Evolutionary conservation across 1,140 invertebrate species (phyloP).

Genomic region (Drosophila tristis): DNA sequence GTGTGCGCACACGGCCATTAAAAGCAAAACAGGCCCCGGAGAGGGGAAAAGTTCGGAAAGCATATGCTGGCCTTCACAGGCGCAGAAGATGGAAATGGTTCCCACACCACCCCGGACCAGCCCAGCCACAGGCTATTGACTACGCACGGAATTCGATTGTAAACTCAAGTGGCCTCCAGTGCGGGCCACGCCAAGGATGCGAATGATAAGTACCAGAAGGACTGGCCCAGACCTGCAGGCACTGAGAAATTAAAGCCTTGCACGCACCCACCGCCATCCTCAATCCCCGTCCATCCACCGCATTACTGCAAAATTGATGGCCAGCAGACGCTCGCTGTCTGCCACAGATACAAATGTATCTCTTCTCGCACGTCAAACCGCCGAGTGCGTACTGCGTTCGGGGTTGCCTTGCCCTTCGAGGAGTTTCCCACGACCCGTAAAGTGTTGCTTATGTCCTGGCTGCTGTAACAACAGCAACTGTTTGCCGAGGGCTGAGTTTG

Average conservation of each 20-base stretch:
- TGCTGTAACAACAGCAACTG: slow-evolving; percentile 57
- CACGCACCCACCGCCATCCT: slow-evolving; percentile 50
- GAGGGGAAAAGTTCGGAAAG: slow-evolving; percentile 28
- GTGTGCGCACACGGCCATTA: slow-evolving; percentile 66
- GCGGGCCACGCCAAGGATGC: slow-evolving; percentile 24
- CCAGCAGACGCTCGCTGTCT: slow-evolving; percentile 76
- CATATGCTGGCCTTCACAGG: slow-evolving; percentile 76
- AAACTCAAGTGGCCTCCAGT: slow-evolving; percentile 62
- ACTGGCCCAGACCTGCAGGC: slow-evolving; percentile 50
- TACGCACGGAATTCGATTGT: slow-evolving; percentile 62
- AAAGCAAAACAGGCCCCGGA: slow-evolving; percentile 35
- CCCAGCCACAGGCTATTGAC: slow-evolving; percentile 43
- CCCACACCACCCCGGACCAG: slow-evolving; percentile 31
- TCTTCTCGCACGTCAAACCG: slow-evolving; percentile 66
- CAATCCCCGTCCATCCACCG: slow-evolving; percentile 1
- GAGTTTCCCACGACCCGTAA: slow-evolving; percentile 66
- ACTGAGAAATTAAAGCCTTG: slow-evolving; percentile 77
- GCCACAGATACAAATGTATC: slow-evolving; percentile 77
- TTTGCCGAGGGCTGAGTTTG: slow-evolving; percentile 18
- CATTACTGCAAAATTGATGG: slow-evolving; percentile 73
- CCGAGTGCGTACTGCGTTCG: slow-evolving; percentile 60
- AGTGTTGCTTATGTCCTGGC: slow-evolving; percentile 68
- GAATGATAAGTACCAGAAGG: slow-evolving; percentile 64
- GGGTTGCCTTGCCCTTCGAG: slow-evolving; percentile 25
- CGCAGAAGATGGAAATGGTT: slow-evolving; percentile 21